phyloP scores from a whole-genome alignment of 2,888 invertebrate genomes.

The Malthinus seriepunctatus region DNA sequence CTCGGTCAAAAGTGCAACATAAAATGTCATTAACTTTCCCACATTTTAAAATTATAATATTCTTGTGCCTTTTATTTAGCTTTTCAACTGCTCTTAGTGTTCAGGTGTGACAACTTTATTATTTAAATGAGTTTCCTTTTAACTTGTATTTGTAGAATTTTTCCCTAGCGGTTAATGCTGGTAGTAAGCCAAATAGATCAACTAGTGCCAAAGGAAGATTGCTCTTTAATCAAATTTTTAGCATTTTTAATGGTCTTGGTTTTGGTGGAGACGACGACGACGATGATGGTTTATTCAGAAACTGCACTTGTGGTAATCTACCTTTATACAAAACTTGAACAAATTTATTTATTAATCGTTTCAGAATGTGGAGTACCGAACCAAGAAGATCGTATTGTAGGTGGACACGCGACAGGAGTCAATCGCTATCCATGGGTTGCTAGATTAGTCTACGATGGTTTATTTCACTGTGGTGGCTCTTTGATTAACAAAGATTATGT shows the following conservation, averaged over 20 bases:
- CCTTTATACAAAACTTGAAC: background rate
- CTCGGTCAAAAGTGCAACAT: conserved; percentile 1
- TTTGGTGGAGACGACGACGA: conserved; percentile 64
- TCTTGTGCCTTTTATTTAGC: background rate
- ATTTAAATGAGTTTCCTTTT: background rate
- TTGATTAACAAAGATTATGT: conserved; percentile 82
- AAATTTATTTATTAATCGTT: background rate
- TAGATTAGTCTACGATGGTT: conserved; percentile 82
- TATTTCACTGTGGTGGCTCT: conserved; percentile 87
- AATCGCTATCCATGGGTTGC: conserved; percentile 90
- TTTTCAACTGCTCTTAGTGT: background rate
- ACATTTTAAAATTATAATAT: background rate
- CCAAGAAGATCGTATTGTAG: conserved; percentile 86
- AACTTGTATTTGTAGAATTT: conserved; percentile 4
- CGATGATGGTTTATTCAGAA: conserved; percentile 60
- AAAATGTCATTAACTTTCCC: background rate
- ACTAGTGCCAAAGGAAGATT: conserved; percentile 66
- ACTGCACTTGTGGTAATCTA: conserved; percentile 73
- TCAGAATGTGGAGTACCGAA: conserved; percentile 81
- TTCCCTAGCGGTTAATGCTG: background rate
- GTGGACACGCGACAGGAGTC: conserved; percentile 78
- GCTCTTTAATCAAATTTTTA: conserved; percentile 74
- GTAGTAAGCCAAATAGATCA: conserved; percentile 7
- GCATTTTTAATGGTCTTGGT: conserved; percentile 61
- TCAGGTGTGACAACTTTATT: background rate